Conservation (phyloP, 1,140 invertebrate species). For the Hestina assimilis region DNA sequence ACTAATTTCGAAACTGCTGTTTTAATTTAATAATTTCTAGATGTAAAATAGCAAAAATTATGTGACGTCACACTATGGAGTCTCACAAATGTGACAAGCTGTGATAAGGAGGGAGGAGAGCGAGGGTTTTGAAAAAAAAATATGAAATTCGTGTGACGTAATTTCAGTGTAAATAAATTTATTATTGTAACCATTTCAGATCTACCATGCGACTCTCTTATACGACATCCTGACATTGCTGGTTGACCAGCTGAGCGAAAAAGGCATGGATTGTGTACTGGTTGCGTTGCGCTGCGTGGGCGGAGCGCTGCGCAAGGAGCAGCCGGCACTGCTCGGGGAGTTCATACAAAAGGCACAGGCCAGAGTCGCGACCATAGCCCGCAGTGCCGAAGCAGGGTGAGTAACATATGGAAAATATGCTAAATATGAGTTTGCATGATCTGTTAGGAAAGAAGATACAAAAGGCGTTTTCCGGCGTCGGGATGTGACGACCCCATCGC, state of each 20-base stretch:
- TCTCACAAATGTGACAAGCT: too few relatives aligned
- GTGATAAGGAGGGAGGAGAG: too few relatives aligned
- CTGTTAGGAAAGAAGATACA: too few relatives aligned
- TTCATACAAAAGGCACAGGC: constrained; percentile 89
- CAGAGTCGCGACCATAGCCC: constrained; percentile 74
- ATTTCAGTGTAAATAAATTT: neutral
- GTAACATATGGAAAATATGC: neutral
- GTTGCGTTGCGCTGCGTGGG: constrained; percentile 88
- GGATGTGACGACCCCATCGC: too few relatives aligned
- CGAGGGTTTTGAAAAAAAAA: too few relatives aligned
- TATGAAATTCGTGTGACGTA: too few relatives aligned
- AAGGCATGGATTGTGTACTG: constrained; percentile 92
- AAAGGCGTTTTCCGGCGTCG: too few relatives aligned
- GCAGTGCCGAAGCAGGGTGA: constrained; percentile 41
- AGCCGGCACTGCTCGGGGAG: constrained; percentile 89
- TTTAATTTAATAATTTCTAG: too few relatives aligned
- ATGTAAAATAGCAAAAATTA: too few relatives aligned
- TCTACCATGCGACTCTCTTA: constrained; percentile 85
- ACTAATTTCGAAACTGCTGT: too few relatives aligned
- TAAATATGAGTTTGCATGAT: too few relatives aligned
- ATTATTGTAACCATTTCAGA: constrained; percentile 63
- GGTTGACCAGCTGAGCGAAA: constrained; percentile 83
- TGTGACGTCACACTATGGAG: too few relatives aligned
- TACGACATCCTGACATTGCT: constrained; percentile 88
- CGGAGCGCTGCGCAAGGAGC: constrained; percentile 92